These are phyloP conservation scores for Micronycteris hirsuta DNA, from an alignment of 2,113 vertebrate genomes.

Conservation along the genomic window DNA sequence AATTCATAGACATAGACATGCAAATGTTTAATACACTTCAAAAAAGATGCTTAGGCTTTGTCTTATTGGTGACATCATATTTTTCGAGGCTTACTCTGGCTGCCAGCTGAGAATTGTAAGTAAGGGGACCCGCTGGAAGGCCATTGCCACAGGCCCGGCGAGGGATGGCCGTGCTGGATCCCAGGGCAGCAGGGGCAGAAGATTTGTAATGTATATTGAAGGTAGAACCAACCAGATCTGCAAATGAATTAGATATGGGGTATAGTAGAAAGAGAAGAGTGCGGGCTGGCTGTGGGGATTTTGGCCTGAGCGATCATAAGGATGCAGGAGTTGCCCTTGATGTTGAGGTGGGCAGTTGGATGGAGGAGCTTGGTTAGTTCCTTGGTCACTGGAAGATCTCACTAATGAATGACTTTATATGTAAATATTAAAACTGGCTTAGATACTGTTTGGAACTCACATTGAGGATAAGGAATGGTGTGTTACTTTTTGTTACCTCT, in stretches of 20 bases:
- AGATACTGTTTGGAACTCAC: neutral
- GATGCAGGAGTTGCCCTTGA: neutral
- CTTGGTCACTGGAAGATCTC: neutral
- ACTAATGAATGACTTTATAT: neutral
- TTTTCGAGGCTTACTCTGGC: neutral
- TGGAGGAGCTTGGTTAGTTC: neutral
- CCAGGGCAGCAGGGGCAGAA: neutral
- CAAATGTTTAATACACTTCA: neutral
- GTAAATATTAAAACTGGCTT: neutral
- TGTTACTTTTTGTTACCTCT: neutral
- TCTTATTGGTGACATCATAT: too few species aligned
- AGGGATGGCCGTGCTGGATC: neutral
- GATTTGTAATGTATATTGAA: neutral
- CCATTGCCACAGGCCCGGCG: accelerated
- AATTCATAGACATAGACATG: neutral
- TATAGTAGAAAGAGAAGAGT: neutral
- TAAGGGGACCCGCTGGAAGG: neutral
- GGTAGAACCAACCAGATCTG: neutral
- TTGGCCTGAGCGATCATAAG: neutral
- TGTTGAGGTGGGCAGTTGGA: neutral
- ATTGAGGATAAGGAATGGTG: neutral
- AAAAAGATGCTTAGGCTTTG: too few species aligned
- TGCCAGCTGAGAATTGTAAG: neutral
- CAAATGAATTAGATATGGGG: neutral
- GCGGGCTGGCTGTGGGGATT: neutral